A percentile compares a stretch with the other conserved stretches of the same genome.
phyloP scores from a whole-genome alignment of 2,888 invertebrate species.

The Scaeva pyrastri region DNA sequence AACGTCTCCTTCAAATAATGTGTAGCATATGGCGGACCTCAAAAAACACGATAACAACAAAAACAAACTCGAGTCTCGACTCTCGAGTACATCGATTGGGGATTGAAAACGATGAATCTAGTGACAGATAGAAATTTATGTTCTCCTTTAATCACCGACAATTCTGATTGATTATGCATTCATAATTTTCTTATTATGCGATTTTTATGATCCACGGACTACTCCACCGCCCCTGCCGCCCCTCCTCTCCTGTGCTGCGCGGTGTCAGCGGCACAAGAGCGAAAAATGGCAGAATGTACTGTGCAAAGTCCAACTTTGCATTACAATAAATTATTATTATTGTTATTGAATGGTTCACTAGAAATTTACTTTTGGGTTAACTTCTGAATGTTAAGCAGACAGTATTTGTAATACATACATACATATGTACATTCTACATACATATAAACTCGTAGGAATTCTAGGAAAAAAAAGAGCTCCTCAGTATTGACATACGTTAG shows the following conservation, averaged over 20 bases:
- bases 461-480: no score
- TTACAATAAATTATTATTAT: neutral
- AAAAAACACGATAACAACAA: constrained; percentile 17
- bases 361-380: constrained; percentile 13
- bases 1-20: neutral
- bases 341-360: constrained; percentile 7
- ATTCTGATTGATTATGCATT: constrained; percentile 79
- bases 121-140: constrained; percentile 78
- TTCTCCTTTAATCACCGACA: constrained; percentile 78
- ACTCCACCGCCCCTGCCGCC: neutral
- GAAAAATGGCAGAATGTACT: constrained; percentile 7
- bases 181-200: constrained; percentile 77
- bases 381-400: constrained; percentile 32
- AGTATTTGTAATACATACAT: neutral
- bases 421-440: no score
- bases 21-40: neutral
- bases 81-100: constrained; percentile 42
- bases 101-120: constrained; percentile 70
- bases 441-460: no score
- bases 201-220: constrained; percentile 75
- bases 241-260: neutral
- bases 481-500: no score
- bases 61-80: constrained; percentile 33
- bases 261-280: neutral
- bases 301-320: constrained; percentile 60